Base-by-base conservation (phyloP, 1,140 invertebrate species). In the Cryptotermes secundus region DNA sequence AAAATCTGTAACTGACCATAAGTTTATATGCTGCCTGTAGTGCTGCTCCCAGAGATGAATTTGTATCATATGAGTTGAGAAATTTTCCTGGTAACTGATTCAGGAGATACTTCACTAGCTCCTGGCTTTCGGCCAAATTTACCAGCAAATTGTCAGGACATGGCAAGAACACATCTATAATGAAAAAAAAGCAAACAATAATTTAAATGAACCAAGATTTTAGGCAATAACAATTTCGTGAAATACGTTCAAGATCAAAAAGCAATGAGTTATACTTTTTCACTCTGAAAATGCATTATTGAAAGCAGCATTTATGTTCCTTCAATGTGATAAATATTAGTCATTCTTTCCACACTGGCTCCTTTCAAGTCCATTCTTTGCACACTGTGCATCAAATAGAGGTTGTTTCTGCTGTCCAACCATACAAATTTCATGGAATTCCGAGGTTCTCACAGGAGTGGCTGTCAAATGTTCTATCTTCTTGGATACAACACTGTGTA, bases 1-100 rank as follows among this genome's bases (percentile, higher is more conserved):
- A 3, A 22, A 49, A 49, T 49, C 16, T 31, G 31, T 42, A 79
- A 79, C 86, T 89, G 88, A 97, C 96, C 93, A 98, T 95, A 85
- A 99, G 91, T 92, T 99, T 98, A 87, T 95, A 96, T 34, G 96
- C 97, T 82, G 96, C 96, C 89, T 98, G 96, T 26, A 99, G 90
- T 3, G 98, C 98, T 38, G 98, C 94, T 2, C 99, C 99, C 3
- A 99, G 90, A 14, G 97, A 97, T 87, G 93, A 96, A 86, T 94
- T 94, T 14, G 93, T 94, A 85, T 97, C 96, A 85, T 93, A 93
- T 85, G 93, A 95, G 80, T 93, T 92, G 84, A 92, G 91, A 90
- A 96, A 98, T 85, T 96, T 92, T 42, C 90, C 91, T 1, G 98
- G 98, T 83, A 99, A 90, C 88, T 96, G 94, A 31, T 90, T 92